These are phyloP conservation scores for Macquaria ambigua DNA, from an alignment of 2,113 vertebrate species.

Conservation along the genomic window DNA sequence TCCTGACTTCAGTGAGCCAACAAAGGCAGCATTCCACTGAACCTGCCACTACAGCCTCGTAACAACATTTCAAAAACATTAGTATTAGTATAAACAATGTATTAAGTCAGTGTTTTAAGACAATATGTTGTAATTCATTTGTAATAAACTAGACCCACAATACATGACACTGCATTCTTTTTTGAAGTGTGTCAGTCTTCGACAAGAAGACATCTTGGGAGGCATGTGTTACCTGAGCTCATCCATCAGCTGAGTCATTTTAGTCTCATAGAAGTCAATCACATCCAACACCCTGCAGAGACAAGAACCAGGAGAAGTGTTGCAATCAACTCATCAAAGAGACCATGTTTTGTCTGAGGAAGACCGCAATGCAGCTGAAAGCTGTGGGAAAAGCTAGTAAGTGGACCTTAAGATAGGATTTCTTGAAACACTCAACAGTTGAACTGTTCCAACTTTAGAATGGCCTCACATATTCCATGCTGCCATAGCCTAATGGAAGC, in stretches of 20 bases:
- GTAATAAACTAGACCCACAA: too few relatives aligned
- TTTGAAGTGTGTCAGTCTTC: not conserved
- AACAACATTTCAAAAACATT: too few relatives aligned
- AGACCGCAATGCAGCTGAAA: not conserved
- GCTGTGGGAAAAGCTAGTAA: not conserved
- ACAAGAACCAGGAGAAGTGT: not conserved
- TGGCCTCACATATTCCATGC: not conserved
- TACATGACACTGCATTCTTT: not conserved
- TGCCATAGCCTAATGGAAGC: not conserved
- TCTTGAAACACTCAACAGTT: not conserved
- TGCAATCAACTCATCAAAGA: not conserved
- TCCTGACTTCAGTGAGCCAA: too few relatives aligned
- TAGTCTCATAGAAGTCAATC: conserved; percentile 90
- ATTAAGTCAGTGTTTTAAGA: not conserved
- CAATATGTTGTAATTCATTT: too few relatives aligned
- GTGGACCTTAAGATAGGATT: not conserved
- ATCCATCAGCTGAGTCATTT: conserved; percentile 83
- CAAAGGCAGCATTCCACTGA: too few relatives aligned
- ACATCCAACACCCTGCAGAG: conserved; percentile 87
- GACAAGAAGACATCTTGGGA: not conserved
- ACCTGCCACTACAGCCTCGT: too few relatives aligned
- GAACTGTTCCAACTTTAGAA: not conserved
- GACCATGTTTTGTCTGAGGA: not conserved
- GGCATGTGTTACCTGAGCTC: conserved; percentile 81
- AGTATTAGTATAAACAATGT: too few relatives aligned